Evolutionary conservation across 2,888 invertebrate genomes (phyloP).

Genomic region (Lissonota sp.): DNA sequence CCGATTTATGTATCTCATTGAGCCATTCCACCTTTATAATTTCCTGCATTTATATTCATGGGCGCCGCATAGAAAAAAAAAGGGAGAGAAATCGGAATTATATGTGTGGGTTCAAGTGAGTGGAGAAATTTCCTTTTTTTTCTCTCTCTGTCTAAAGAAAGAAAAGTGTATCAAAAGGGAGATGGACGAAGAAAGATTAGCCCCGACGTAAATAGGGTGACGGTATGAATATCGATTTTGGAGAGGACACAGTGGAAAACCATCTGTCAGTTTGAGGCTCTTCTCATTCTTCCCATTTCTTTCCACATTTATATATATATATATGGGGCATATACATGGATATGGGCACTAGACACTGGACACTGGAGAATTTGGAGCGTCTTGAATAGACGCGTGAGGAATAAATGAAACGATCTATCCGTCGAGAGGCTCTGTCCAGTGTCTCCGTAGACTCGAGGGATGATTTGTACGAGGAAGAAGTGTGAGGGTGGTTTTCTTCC

Average conservation of each 20-base stretch:
- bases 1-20: too few relatives aligned
- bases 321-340: too few relatives aligned
- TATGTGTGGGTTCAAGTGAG: conserved; percentile 1
- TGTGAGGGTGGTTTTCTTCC: conserved; percentile 41
- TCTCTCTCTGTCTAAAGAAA: conserved; percentile 14
- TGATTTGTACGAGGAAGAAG: conserved; percentile 7
- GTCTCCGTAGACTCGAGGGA: conserved; percentile 40
- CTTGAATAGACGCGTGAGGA: conserved; percentile 51
- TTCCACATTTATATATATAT: too few relatives aligned
- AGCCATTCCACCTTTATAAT: too few relatives aligned
- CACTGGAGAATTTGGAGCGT: conserved; percentile 31
- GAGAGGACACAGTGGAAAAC: conserved; percentile 50
- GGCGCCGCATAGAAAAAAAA: too few relatives aligned
- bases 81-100: background rate
- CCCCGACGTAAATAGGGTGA: conserved; percentile 17
- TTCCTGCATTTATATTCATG: too few relatives aligned
- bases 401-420: conserved; percentile 65
- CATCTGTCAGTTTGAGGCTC: conserved; percentile 62
- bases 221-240: conserved; percentile 64
- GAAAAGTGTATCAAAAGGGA: conserved; percentile 37
- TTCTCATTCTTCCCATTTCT: conserved; percentile 42
- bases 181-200: conserved; percentile 56
- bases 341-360: conserved; percentile 16
- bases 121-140: background rate
- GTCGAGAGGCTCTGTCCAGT: conserved; percentile 62